These are phyloP conservation scores for Amphiduros pacificus DNA, from an alignment of 2,888 invertebrate species.

Conservation along the genomic window DNA sequence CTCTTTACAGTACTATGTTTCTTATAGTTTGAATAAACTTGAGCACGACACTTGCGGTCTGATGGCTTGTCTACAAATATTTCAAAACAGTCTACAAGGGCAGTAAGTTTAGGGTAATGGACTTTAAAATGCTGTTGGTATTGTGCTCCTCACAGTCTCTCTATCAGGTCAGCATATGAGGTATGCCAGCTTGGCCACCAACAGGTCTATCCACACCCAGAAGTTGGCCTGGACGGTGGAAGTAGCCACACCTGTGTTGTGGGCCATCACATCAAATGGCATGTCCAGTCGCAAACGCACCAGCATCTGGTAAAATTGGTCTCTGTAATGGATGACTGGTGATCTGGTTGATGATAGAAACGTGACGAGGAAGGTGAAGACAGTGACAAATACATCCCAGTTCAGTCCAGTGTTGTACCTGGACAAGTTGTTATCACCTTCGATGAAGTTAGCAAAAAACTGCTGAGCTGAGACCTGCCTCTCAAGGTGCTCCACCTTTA, in stretches of 20 bases:
- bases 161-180: neutral
- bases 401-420: neutral
- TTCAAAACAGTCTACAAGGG: constrained; percentile 9
- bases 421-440: too few relatives aligned
- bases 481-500: too few relatives aligned
- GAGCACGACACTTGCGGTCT: neutral
- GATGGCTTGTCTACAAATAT: neutral
- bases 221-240: neutral
- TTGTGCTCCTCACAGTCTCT: neutral
- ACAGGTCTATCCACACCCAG: neutral
- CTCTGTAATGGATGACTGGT: neutral
- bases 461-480: too few relatives aligned
- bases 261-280: neutral
- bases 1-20: neutral
- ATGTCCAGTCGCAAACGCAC: neutral
- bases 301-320: neutral
- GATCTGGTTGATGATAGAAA: neutral
- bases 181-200: neutral
- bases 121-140: neutral
- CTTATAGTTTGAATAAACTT: neutral
- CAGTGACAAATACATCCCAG: neutral
- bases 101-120: neutral
- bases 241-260: neutral
- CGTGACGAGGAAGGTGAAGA: neutral
- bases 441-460: too few relatives aligned